Evolutionary conservation across 2,113 vertebrate species (phyloP).

Genomic region (Rhinoderma darwinii): DNA sequence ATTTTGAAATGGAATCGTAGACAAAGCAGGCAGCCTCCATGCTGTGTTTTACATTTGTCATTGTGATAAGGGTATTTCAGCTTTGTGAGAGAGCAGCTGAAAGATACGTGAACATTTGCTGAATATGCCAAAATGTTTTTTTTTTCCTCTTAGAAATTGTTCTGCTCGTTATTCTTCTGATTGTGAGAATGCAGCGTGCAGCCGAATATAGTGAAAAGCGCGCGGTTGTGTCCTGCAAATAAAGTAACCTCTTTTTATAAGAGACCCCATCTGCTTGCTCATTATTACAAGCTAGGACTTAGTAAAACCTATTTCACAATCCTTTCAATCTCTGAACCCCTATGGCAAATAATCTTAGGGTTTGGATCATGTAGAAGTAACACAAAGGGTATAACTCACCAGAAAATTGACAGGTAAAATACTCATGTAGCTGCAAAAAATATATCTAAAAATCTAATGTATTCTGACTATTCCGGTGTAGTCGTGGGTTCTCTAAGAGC

Average conservation of each 20-base stretch:
- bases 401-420: constrained; percentile 51
- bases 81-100: constrained; percentile 36
- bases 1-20: constrained; percentile 51
- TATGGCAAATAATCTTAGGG: constrained; percentile 49
- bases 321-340: constrained; percentile 38
- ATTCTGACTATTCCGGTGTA: neutral
- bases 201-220: neutral
- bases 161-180: constrained; percentile 43
- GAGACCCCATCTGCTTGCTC: constrained; percentile 38
- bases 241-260: constrained; percentile 25
- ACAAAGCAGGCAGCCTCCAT: constrained; percentile 52
- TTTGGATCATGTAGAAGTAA: constrained; percentile 23
- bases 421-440: constrained; percentile 7
- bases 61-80: constrained; percentile 56
- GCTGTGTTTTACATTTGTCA: constrained; percentile 59
- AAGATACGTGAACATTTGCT: constrained; percentile 54
- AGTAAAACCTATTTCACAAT: constrained; percentile 31
- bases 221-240: constrained; percentile 21
- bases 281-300: constrained; percentile 47
- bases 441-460: neutral
- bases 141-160: constrained; percentile 43
- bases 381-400: constrained; percentile 35
- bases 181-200: constrained; percentile 8
- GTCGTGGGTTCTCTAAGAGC: neutral
- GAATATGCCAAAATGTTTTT: constrained; percentile 36